These are phyloP conservation scores for Oxyteleia sp. DNA, from an alignment of 2,888 invertebrate genomes.

Conservation along the genomic window DNA sequence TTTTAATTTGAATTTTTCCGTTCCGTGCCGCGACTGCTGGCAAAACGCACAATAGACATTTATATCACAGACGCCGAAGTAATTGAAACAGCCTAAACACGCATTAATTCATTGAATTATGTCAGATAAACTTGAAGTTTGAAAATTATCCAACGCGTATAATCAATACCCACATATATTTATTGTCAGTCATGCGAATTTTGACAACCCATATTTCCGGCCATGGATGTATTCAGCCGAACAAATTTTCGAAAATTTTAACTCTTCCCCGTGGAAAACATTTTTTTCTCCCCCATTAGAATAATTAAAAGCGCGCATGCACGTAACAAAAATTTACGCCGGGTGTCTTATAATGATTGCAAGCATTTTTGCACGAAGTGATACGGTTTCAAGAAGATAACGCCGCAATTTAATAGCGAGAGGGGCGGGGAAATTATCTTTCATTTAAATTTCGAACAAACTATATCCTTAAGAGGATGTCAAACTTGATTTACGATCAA, in stretches of 20 bases:
- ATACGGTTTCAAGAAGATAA: slow-evolving; percentile 6
- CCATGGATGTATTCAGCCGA: no score
- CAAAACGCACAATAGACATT: not conserved
- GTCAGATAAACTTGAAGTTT: slow-evolving; percentile 15
- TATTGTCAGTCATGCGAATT: slow-evolving; percentile 11
- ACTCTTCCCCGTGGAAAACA: no score
- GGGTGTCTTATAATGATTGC: slow-evolving; percentile 18
- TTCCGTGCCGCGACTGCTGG: no score
- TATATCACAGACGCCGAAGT: not conserved
- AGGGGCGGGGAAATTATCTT: slow-evolving; percentile 21
- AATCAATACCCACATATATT: slow-evolving; percentile 18
- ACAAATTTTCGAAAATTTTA: not conserved
- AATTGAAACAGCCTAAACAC: slow-evolving; percentile 11
- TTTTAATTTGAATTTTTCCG: no score
- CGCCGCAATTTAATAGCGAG: slow-evolving; percentile 21
- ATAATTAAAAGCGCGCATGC: slow-evolving; percentile 19
- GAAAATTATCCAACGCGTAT: slow-evolving; percentile 9
- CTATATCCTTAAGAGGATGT: no score
- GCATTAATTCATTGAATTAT: slow-evolving; percentile 22
- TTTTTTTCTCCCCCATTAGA: slow-evolving; percentile 19
- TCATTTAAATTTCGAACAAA: slow-evolving; percentile 48
- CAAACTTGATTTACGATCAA: no score
- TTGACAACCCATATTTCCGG: no score
- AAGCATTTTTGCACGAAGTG: slow-evolving; percentile 24
- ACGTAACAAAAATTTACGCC: not conserved